Conservation (phyloP, 1,140 invertebrate genomes). For the Dysdera silvatica region DNA sequence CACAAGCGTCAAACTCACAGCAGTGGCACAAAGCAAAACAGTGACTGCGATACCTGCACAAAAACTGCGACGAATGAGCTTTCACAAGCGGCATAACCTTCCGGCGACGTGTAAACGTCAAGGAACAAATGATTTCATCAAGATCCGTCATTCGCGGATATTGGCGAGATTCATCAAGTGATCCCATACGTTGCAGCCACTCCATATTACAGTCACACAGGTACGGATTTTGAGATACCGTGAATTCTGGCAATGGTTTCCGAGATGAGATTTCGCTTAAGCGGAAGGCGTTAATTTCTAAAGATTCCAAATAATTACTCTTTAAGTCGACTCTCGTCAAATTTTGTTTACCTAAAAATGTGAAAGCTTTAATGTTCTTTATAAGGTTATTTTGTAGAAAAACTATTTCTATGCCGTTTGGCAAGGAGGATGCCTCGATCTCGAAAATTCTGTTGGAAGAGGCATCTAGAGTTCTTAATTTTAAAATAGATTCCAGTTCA, state of each 20-base stretch:
- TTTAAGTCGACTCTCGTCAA: conserved; percentile 73
- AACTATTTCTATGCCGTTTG: conserved; percentile 65
- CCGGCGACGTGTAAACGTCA: conserved; percentile 68
- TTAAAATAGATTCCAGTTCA: conserved; percentile 58
- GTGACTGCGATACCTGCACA: conserved; percentile 84
- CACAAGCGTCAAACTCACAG: conserved; percentile 89
- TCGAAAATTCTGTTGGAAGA: conserved; percentile 71
- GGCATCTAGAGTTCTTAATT: conserved; percentile 67
- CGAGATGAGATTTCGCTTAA: conserved; percentile 56
- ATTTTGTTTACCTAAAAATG: conserved; percentile 73
- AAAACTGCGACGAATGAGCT: conserved; percentile 75
- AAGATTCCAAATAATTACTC: conserved; percentile 70
- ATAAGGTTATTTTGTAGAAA: conserved; percentile 77
- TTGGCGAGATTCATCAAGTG: conserved; percentile 62
- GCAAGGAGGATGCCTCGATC: conserved; percentile 62
- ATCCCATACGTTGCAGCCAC: conserved; percentile 60
- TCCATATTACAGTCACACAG: conserved; percentile 83
- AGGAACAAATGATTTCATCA: conserved; percentile 79
- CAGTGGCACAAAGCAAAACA: conserved; percentile 88
- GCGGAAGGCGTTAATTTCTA: conserved; percentile 69
- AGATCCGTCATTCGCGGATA: conserved; percentile 84
- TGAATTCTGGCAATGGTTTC: conserved; percentile 67
- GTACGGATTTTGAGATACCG: conserved; percentile 77
- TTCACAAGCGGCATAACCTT: conserved; percentile 62
- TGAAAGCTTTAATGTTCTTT: conserved; percentile 64